Conservation (phyloP, 2,888 invertebrate genomes). For the Aphodius granarius region DNA sequence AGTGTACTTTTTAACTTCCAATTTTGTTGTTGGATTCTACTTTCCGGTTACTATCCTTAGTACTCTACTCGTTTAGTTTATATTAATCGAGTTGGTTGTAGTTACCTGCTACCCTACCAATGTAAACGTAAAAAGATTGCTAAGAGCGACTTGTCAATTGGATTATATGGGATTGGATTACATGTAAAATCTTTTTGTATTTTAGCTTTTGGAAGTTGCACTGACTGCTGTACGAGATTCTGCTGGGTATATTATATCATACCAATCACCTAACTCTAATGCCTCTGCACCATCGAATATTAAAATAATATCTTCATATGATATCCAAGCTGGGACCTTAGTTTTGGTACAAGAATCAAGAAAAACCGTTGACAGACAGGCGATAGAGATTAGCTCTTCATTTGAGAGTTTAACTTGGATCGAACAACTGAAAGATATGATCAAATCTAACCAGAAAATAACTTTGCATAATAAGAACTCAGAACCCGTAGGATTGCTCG, state of each 20-base stretch:
- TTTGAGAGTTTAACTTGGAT: slow-evolving; percentile 13
- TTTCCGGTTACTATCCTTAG: not conserved
- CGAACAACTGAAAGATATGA: not conserved
- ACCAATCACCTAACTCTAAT: not conserved
- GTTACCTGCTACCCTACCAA: too few relatives aligned
- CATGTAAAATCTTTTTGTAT: too few relatives aligned
- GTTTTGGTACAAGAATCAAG: not conserved
- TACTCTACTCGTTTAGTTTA: not conserved
- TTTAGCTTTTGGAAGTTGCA: not conserved
- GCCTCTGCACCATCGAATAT: not conserved
- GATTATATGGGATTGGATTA: too few relatives aligned
- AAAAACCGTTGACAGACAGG: not conserved
- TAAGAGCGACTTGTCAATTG: too few relatives aligned
- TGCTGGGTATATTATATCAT: not conserved
- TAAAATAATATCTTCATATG: not conserved
- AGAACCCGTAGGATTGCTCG: slow-evolving; percentile 75
- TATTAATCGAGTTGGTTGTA: too few relatives aligned
- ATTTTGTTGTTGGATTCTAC: not conserved
- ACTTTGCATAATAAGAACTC: slow-evolving; percentile 68
- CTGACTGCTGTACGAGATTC: not conserved
- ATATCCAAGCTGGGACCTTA: not conserved
- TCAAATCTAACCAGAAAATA: slow-evolving; percentile 48
- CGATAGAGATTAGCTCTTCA: not conserved
- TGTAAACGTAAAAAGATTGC: too few relatives aligned
- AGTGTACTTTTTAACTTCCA: not conserved